Percentiles rank a stretch among this genome's conserved stretches.
Evolutionary conservation across 1,140 invertebrate species (phyloP).

Genomic region (Anastrepha ludens): DNA sequence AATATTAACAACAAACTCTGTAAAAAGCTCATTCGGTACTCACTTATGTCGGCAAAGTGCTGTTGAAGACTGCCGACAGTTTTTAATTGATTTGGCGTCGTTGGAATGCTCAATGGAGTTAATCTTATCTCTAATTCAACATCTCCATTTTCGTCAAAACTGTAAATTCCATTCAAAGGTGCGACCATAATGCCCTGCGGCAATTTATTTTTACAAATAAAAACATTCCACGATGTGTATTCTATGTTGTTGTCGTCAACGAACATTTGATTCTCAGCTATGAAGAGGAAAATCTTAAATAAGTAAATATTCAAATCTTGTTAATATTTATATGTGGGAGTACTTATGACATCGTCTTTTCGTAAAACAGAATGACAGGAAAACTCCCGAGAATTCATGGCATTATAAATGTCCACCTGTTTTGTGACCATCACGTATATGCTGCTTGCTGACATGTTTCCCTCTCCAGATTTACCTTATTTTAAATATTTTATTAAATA

Average conservation of each 20-base stretch:
- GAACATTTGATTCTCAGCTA: background rate
- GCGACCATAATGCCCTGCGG: constrained; percentile 7
- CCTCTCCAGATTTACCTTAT: too few species aligned
- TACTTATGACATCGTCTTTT: background rate
- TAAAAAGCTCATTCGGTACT: background rate
- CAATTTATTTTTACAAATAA: background rate
- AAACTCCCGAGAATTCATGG: background rate
- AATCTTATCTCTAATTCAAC: background rate
- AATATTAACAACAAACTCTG: background rate
- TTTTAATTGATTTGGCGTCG: background rate
- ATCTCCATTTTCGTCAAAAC: background rate
- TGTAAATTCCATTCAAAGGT: background rate
- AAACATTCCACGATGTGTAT: background rate
- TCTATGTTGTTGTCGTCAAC: background rate
- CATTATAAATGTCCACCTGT: background rate
- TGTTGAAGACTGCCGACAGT: background rate
- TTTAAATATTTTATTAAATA: too few species aligned
- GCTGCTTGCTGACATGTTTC: background rate
- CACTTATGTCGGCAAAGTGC: background rate
- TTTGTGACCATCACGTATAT: background rate
- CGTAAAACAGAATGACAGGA: background rate
- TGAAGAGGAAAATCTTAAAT: background rate
- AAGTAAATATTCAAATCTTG: too few species aligned
- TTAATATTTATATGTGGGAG: background rate
- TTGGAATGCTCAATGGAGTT: background rate